phyloP scores from a whole-genome alignment of 2,797 vertebrate genomes.

The Trematomus bernacchii region DNA sequence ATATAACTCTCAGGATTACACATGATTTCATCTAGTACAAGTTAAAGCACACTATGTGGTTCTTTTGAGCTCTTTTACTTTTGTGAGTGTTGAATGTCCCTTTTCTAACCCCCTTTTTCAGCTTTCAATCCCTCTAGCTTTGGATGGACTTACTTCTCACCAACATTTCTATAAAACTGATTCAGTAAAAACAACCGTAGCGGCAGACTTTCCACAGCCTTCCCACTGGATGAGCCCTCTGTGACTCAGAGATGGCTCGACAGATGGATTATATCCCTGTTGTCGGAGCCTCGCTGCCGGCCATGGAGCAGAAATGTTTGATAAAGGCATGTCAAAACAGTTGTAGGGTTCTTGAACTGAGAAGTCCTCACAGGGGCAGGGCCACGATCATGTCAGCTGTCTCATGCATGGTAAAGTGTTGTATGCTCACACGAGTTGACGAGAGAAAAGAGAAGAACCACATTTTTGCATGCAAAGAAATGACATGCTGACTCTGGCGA shows the following conservation, averaged over 20 bases:
- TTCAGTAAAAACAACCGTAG: slow-evolving; percentile 56
- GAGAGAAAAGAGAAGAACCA: slow-evolving; percentile 4
- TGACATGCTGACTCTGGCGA: slow-evolving; percentile 60
- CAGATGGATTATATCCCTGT: slow-evolving; percentile 71
- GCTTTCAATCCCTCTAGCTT: slow-evolving; percentile 46
- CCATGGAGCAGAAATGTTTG: slow-evolving; percentile 50
- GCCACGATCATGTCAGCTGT: slow-evolving; percentile 40
- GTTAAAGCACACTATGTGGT: slow-evolving; percentile 2
- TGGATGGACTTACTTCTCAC: slow-evolving; percentile 43
- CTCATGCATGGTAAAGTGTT: slow-evolving; percentile 15
- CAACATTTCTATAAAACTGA: slow-evolving; percentile 48
- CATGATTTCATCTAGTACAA: background rate
- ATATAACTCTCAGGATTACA: background rate
- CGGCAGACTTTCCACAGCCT: slow-evolving; percentile 40
- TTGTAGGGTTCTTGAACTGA: slow-evolving; percentile 45
- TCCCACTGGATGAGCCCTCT: slow-evolving; percentile 54
- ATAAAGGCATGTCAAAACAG: slow-evolving; percentile 66
- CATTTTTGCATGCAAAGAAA: slow-evolving; percentile 2
- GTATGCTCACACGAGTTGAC: slow-evolving; percentile 9
- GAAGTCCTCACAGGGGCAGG: slow-evolving; percentile 23
- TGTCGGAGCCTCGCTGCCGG: slow-evolving; percentile 43
- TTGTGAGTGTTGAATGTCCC: slow-evolving; percentile 7
- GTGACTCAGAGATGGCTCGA: slow-evolving; percentile 64
- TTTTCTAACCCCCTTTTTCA: slow-evolving; percentile 24
- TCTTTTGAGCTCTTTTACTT: slow-evolving; percentile 9